phyloP scores from a whole-genome alignment of 1,140 invertebrate genomes.

The Drosophila jambulina region DNA sequence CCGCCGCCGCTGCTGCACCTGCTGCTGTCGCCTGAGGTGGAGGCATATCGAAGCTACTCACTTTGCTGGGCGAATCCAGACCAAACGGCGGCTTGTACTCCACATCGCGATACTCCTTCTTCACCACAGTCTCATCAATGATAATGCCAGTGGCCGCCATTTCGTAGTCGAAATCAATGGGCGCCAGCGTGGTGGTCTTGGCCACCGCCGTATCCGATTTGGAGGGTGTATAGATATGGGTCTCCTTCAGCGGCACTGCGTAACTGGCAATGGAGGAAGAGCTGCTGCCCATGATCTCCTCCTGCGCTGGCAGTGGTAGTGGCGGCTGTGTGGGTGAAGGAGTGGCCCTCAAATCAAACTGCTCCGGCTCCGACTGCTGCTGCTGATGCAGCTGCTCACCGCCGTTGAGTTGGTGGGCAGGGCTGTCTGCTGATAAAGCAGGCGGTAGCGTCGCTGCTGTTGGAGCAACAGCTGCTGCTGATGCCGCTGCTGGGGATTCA shows the following conservation, averaged over 20 bases:
- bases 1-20: neutral
- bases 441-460: conserved; percentile 72
- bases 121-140: conserved; percentile 83
- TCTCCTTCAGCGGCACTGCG: conserved; percentile 80
- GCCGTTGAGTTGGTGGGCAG: conserved; percentile 63
- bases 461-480: conserved; percentile 66
- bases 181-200: conserved; percentile 70
- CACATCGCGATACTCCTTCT: conserved; percentile 84
- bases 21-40: conserved; percentile 4
- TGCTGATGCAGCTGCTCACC: conserved; percentile 67
- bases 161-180: conserved; percentile 84
- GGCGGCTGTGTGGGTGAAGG: conserved; percentile 11
- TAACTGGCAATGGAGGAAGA: conserved; percentile 44
- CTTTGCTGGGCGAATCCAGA: conserved; percentile 60
- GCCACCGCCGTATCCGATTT: conserved; percentile 74
- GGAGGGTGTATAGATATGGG: conserved; percentile 83
- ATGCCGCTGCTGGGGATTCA: conserved; percentile 72
- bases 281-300: conserved; percentile 35
- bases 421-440: conserved; percentile 76
- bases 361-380: conserved; percentile 49
- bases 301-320: conserved; percentile 20
- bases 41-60: conserved; percentile 47
- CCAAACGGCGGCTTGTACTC: conserved; percentile 77
- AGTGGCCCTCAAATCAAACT: conserved; percentile 64
- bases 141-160: conserved; percentile 83